Conservation (phyloP, 1,140 invertebrate species). For the Procambarus clarkii region DNA sequence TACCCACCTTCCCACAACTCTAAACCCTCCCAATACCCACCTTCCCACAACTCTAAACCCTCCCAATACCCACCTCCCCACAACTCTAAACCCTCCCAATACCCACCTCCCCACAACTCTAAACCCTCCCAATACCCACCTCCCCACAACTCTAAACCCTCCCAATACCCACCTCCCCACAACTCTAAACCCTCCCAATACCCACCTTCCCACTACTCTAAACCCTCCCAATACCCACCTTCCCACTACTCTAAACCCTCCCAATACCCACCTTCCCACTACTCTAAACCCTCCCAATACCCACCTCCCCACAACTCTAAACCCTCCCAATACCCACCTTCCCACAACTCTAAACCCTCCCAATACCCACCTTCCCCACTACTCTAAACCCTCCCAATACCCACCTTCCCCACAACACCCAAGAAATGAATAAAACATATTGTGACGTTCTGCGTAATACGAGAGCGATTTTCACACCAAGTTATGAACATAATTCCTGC, state of each 20-base stretch:
- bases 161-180: not conserved
- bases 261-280: not conserved
- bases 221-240: not conserved
- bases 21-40: not conserved
- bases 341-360: not conserved
- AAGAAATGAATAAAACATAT: not conserved
- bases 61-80: not conserved
- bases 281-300: too few species aligned
- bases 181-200: not conserved
- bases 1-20: not conserved
- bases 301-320: not conserved
- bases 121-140: not conserved
- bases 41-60: not conserved
- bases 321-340: not conserved
- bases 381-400: too few species aligned
- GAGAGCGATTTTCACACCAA: not conserved
- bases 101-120: not conserved
- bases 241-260: too few species aligned
- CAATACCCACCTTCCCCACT: not conserved
- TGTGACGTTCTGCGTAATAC: not conserved
- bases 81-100: not conserved
- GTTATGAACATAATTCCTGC: conserved; percentile 3
- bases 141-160: not conserved
- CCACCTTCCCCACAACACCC: not conserved
- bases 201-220: not conserved